Percentiles rank a stretch among this genome's conserved stretches.
These are phyloP conservation scores for Sardinella longiceps DNA, from an alignment of 2,797 vertebrate genomes.

Conservation along the genomic window DNA sequence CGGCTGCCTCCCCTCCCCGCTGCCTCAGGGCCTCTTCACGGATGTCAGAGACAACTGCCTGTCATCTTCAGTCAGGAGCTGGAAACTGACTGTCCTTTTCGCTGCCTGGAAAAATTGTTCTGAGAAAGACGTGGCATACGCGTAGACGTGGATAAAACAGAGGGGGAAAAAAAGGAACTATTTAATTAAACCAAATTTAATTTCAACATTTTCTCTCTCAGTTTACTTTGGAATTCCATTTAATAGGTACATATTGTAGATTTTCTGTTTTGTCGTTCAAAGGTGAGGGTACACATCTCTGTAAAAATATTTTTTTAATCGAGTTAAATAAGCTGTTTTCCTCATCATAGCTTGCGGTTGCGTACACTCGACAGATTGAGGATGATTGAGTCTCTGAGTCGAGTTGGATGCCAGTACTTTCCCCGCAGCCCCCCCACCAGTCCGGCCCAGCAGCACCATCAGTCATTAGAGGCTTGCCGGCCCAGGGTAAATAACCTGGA, in stretches of 20 bases:
- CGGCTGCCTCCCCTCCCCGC: conserved; percentile 43
- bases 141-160: conserved; percentile 23
- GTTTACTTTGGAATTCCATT: conserved; percentile 1
- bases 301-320: neutral
- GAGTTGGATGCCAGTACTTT: neutral
- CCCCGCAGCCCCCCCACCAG: neutral
- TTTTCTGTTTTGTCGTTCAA: neutral
- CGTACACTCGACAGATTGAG: conserved; percentile 7
- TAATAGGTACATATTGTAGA: neutral
- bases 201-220: neutral
- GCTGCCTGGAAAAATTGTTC: conserved; percentile 39
- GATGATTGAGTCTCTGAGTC: neutral
- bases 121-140: neutral
- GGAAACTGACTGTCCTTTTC: conserved; percentile 46
- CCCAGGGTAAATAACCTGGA: conserved; percentile 41
- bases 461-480: conserved; percentile 36
- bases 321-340: conserved; percentile 20
- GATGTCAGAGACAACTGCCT: conserved; percentile 45
- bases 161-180: conserved; percentile 39
- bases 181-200: conserved; percentile 13
- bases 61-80: conserved; percentile 52
- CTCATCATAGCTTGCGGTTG: neutral
- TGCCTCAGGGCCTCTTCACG: conserved; percentile 39
- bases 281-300: neutral
- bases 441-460: conserved; percentile 17